Evolutionary conservation across 2,888 invertebrate species (phyloP).

Genomic region (Andrena bucephala): DNA sequence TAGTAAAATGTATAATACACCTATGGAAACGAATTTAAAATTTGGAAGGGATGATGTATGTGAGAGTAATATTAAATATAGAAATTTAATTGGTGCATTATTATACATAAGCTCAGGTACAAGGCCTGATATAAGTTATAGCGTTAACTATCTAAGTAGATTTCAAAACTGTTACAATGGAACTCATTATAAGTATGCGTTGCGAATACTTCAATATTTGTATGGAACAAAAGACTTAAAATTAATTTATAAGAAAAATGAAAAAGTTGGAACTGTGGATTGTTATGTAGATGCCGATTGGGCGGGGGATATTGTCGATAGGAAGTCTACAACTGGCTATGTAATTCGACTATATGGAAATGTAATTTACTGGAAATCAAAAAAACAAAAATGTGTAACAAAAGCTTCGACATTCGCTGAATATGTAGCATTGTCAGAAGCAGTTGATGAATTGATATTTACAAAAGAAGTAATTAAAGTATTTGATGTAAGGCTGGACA

Average conservation of each 20-base stretch:
- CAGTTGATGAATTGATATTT: background rate
- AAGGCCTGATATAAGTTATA: slow-evolving; percentile 44
- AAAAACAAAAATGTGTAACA: slow-evolving; percentile 58
- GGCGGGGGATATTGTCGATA: slow-evolving; percentile 30
- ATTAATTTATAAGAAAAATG: background rate
- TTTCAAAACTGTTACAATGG: slow-evolving; percentile 48
- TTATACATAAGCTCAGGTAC: slow-evolving; percentile 53
- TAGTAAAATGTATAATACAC: slow-evolving; percentile 19
- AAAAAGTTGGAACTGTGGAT: slow-evolving; percentile 35
- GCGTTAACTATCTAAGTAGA: slow-evolving; percentile 56
- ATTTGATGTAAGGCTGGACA: background rate
- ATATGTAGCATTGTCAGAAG: slow-evolving; percentile 58
- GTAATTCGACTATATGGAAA: too few relatives aligned
- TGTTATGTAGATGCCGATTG: slow-evolving; percentile 53
- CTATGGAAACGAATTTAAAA: slow-evolving; percentile 21
- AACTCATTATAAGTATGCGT: slow-evolving; percentile 54
- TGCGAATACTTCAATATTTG: slow-evolving; percentile 57
- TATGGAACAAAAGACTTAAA: slow-evolving; percentile 48
- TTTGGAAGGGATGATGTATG: too few relatives aligned
- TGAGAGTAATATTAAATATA: too few relatives aligned
- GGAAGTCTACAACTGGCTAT: too few relatives aligned
- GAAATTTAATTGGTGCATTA: slow-evolving; percentile 46
- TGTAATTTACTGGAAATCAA: slow-evolving; percentile 42
- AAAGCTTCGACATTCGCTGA: slow-evolving; percentile 57
- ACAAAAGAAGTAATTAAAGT: background rate